Conservation (phyloP, 92 coral and sea anemone genomes). For the Virgularia gustaviana region DNA sequence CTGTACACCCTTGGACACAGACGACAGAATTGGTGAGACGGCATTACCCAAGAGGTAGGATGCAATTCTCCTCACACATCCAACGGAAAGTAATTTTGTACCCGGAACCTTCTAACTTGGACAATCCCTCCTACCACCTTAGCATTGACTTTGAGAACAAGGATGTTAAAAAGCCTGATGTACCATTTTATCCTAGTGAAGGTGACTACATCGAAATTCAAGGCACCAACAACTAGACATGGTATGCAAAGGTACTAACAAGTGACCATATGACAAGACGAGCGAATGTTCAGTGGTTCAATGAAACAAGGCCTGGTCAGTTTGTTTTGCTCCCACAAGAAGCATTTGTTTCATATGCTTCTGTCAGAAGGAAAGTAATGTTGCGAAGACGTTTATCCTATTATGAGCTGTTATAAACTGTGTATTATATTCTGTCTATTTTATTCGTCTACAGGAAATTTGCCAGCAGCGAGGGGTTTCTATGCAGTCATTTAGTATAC, state of each 20-base stretch:
- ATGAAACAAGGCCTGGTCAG: too few species aligned
- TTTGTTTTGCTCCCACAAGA: too few species aligned
- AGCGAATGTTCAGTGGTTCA: constrained; percentile 52
- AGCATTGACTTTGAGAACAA: constrained; percentile 1
- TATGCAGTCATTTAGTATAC: too few species aligned
- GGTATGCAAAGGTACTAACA: constrained; percentile 56
- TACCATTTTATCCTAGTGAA: constrained; percentile 12
- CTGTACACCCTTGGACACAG: constrained; percentile 8
- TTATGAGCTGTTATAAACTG: too few species aligned
- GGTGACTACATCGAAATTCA: constrained; percentile 1
- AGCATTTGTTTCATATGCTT: too few species aligned
- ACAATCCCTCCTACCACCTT: constrained; percentile 10
- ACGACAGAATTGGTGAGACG: background rate
- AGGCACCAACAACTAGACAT: constrained; percentile 45
- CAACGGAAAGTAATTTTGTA: constrained; percentile 15
- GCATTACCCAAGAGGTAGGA: background rate
- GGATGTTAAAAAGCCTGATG: background rate
- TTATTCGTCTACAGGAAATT: too few species aligned
- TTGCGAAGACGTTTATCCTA: too few species aligned
- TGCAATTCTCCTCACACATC: background rate
- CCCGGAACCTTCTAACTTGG: constrained; percentile 19
- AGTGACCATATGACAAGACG: background rate
- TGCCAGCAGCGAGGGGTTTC: too few species aligned
- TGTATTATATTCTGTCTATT: too few species aligned
- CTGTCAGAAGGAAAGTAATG: too few species aligned